Base-by-base conservation (phyloP, 1,140 invertebrate species). In the Pogonognathellus flavescens region DNA sequence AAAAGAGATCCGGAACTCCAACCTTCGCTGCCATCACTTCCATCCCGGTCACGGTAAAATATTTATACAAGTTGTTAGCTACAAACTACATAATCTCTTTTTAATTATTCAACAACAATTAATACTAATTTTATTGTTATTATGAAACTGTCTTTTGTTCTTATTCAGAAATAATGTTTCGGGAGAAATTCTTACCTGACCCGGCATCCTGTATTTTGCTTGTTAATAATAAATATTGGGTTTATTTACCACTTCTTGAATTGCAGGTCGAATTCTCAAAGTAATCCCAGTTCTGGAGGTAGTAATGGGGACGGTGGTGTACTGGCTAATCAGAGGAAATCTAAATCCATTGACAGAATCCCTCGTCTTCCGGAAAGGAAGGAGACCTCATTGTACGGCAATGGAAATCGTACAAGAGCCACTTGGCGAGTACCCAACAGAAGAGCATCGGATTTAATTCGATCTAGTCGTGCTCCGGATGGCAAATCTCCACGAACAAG, bases 1-100 rank as follows among this genome's bases (percentile, higher is more conserved):
- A 92, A 92, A 86, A 90, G 93, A 60, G 93, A 94, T 90, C 93
- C 93, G 0, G 93, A 94, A 84, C 90, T 94, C 7, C 93, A 94
- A 88, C 93, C 93, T 0, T 92, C 93, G 9, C 89, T 94, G 80
- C 94, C 94, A 14, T 49, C 82, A 62, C 82, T 86, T 57, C 70
- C 59, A 5, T 41, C 49, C 16, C 62, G 62, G 10, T 76, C 70
- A 41, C 25, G 70, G 70, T 76, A 76, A 8, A 49, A 25, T 6
- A 41, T 41, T 18, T 66, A 25, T 25, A 11, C 10, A 9, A 10
- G 25, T 66, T 66, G 18, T 60, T 18, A 41, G 6, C 18, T 53
- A 13, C 59, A 62, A 20, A 9, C 25, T 20, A 7, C 9, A 22
- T n/a, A 41, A 41, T 31, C 25, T 25, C 62, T 66, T 11, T 59